phyloP scores from a whole-genome alignment of 2,797 vertebrate species.

The Fringilla coelebs region DNA sequence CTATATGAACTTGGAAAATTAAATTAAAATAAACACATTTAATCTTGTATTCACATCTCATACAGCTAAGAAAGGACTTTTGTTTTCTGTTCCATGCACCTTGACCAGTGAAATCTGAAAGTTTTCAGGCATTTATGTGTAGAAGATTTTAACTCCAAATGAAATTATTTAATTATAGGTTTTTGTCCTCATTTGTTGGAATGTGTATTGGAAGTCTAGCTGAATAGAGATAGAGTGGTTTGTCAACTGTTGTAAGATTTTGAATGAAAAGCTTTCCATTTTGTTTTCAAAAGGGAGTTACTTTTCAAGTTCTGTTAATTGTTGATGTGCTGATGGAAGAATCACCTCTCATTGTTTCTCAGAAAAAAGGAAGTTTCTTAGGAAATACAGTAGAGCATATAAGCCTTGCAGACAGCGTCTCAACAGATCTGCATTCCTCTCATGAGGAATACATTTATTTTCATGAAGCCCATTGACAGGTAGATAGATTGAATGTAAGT shows the following conservation, averaged over 20 bases:
- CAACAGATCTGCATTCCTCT: background rate
- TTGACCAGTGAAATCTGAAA: background rate
- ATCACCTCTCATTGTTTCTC: background rate
- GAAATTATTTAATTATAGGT: background rate
- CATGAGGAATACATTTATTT: conserved; percentile 36
- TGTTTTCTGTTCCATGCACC: background rate
- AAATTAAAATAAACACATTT: background rate
- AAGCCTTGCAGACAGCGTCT: background rate
- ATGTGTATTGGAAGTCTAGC: background rate
- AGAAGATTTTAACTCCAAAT: background rate
- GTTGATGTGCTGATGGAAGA: background rate
- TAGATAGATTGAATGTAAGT: conserved; percentile 24
- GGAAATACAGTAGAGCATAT: background rate
- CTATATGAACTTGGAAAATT: background rate
- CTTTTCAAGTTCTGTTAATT: background rate
- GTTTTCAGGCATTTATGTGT: background rate
- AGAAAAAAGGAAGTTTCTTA: background rate
- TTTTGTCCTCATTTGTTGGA: background rate
- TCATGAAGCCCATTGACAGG: background rate
- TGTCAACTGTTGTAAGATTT: background rate
- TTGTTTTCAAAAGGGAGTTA: background rate
- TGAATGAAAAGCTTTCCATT: background rate
- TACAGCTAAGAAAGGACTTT: background rate
- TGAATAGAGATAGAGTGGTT: background rate
- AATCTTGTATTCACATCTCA: background rate